A percentile compares a stretch with the other conserved stretches of the same genome.
Evolutionary conservation across 2,113 vertebrate genomes (phyloP).

Genomic region (Odontesthes bonariensis): DNA sequence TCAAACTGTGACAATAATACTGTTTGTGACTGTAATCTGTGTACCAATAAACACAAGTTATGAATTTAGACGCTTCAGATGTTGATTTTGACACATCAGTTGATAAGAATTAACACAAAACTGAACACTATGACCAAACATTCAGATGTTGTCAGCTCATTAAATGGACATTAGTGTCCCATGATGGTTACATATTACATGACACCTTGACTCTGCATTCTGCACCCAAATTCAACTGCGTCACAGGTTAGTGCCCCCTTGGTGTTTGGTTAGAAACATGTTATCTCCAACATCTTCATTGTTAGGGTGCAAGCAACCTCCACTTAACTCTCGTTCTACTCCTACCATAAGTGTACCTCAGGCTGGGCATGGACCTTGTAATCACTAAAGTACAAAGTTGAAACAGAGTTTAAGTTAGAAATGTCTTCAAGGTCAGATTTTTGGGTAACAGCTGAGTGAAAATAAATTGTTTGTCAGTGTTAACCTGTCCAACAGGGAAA

Average conservation of each 20-base stretch:
- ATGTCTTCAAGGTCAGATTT: background rate
- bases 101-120: no score
- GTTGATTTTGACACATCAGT: no score
- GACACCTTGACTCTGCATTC: background rate
- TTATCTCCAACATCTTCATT: background rate
- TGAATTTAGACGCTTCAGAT: background rate
- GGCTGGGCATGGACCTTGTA: background rate
- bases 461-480: constrained; percentile 9
- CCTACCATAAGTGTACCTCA: background rate
- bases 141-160: background rate
- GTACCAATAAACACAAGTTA: background rate
- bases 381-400: background rate
- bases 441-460: background rate
- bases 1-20: background rate
- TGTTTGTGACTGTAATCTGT: background rate
- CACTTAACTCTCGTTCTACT: background rate
- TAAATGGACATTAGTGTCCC: background rate
- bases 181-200: no score
- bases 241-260: background rate
- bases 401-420: background rate
- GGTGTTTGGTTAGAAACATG: background rate
- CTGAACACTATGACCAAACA: no score
- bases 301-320: background rate
- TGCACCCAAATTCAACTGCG: background rate
- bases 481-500: constrained; percentile 14